Conservation (phyloP, 2,113 vertebrate genomes). For the Loxodonta africana region DNA sequence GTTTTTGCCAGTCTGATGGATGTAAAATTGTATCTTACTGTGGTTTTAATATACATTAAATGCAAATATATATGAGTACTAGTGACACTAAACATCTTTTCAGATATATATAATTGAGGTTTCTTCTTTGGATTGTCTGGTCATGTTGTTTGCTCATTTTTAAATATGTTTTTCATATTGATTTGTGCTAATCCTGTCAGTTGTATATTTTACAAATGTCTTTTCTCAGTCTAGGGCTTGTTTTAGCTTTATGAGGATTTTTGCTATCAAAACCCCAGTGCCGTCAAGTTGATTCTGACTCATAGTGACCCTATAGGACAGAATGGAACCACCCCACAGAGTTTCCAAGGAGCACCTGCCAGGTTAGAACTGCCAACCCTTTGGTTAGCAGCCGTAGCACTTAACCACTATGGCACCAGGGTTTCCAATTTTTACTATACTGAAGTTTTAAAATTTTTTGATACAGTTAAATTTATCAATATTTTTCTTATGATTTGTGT, state of each 20-base stretch:
- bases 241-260: background rate
- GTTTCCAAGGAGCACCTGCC: no score
- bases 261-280: background rate
- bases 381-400: no score
- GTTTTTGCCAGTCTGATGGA: background rate
- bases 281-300: no score
- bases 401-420: no score
- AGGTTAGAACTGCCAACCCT: no score
- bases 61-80: background rate
- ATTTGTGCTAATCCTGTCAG: background rate
- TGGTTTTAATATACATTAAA: background rate
- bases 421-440: background rate
- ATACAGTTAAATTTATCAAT: background rate
- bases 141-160: slow-evolving; percentile 44
- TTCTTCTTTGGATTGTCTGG: background rate
- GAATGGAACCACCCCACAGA: no score
- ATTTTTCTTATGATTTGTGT: background rate
- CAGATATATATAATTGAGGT: background rate
- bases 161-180: slow-evolving; percentile 2
- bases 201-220: background rate
- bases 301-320: no score
- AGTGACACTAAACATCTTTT: background rate
- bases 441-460: background rate
- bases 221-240: background rate
- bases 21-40: background rate